phyloP scores from a whole-genome alignment of 1,140 invertebrate species.

The Brachionus calyciflorus region DNA sequence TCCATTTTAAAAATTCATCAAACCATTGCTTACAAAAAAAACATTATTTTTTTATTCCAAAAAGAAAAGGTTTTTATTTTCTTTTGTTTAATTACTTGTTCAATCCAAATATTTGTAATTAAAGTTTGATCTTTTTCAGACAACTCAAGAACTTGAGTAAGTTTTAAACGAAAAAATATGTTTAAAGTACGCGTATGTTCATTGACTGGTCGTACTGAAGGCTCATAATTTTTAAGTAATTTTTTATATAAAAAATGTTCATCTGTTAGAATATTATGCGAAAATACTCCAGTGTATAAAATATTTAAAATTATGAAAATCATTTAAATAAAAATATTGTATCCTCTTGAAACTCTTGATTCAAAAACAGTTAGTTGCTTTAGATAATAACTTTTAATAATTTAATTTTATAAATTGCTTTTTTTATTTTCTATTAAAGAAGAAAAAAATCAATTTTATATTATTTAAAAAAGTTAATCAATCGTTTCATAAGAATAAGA shows the following conservation, averaged over 20 bases:
- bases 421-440: too few species aligned
- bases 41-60: neutral
- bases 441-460: too few species aligned
- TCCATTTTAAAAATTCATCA: slow-evolving; percentile 96
- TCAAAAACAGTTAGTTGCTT: too few species aligned
- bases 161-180: slow-evolving; percentile 53
- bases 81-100: too few species aligned
- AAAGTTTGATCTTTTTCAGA: slow-evolving; percentile 78
- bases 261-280: neutral
- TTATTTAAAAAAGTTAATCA: too few species aligned
- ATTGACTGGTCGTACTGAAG: slow-evolving; percentile 28
- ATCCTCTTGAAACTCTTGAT: neutral
- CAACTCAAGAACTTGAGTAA: slow-evolving; percentile 58
- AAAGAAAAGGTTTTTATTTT: too few species aligned
- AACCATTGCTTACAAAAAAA: slow-evolving; percentile 69
- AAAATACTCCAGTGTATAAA: neutral
- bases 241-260: slow-evolving; percentile 32
- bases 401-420: too few species aligned
- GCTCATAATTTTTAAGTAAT: slow-evolving; percentile 35
- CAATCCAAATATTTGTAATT: slow-evolving; percentile 87
- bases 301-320: neutral
- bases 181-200: slow-evolving; percentile 50
- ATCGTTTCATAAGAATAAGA: too few species aligned
- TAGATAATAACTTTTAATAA: too few species aligned
- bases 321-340: neutral